A percentile compares a stretch with the other conserved stretches of the same genome.
These are phyloP conservation scores for Chaetodon trifascialis DNA, from an alignment of 2,113 vertebrate species.

Conservation along the genomic window DNA sequence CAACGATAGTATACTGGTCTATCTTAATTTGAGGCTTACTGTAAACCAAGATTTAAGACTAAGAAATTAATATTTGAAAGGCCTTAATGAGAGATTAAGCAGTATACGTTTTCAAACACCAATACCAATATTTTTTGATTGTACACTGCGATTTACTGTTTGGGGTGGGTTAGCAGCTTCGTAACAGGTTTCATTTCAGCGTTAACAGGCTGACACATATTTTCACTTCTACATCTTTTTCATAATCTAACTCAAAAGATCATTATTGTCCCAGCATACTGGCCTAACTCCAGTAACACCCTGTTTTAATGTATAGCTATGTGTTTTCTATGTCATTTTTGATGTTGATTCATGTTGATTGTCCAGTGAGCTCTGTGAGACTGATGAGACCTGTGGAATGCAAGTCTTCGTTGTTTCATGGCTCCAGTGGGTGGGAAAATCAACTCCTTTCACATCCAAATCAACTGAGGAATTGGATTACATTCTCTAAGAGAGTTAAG, in stretches of 20 bases:
- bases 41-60: background rate
- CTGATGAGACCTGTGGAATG: constrained; percentile 60
- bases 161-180: background rate
- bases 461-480: constrained; percentile 68
- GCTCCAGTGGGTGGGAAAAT: constrained; percentile 67
- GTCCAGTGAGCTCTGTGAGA: constrained; percentile 46
- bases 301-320: background rate
- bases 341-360: constrained; percentile 55
- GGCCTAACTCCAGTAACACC: background rate
- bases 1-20: background rate
- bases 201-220: background rate
- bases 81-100: background rate
- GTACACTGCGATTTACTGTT: background rate
- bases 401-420: constrained; percentile 42
- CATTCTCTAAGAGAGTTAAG: constrained; percentile 51
- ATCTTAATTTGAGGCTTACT: background rate
- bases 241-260: background rate
- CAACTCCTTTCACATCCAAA: constrained; percentile 52
- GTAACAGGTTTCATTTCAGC: background rate
- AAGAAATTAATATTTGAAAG: background rate
- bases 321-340: constrained; percentile 24
- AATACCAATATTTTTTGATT: background rate
- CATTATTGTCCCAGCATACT: background rate
- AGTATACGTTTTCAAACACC: background rate
- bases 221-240: background rate